Evolutionary conservation across 2,113 vertebrate species (phyloP).

Genomic region (Pseudolaguvia tuberculata): DNA sequence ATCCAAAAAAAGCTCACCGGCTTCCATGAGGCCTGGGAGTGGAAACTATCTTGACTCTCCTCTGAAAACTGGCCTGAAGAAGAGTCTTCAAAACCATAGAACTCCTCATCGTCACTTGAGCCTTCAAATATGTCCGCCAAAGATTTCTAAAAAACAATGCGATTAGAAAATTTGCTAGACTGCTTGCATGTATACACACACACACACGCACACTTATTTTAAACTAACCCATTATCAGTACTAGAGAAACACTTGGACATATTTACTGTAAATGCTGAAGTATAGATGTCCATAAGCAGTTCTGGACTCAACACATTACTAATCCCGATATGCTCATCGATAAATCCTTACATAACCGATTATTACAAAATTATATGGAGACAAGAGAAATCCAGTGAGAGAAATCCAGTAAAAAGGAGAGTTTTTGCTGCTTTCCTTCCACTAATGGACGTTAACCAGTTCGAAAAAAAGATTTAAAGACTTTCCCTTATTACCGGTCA

Average conservation of each 20-base stretch:
- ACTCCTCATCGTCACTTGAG: constrained; percentile 70
- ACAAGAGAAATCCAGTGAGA: no score
- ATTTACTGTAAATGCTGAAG: not conserved
- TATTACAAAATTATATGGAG: not conserved
- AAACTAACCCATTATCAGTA: not conserved
- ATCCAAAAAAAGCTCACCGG: constrained; percentile 31
- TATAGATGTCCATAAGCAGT: not conserved
- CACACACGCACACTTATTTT: not conserved
- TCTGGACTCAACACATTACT: no score
- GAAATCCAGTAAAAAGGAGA: not conserved
- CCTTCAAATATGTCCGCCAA: constrained; percentile 64
- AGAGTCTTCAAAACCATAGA: constrained; percentile 62
- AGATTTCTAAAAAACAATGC: not conserved
- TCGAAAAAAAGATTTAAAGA: not conserved
- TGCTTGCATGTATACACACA: no score
- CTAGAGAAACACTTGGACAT: not conserved
- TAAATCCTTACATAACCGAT: not conserved
- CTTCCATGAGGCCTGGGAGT: constrained; percentile 49
- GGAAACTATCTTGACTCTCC: constrained; percentile 54
- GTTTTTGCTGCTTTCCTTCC: not conserved
- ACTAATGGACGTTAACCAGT: not conserved
- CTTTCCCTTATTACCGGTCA: not conserved
- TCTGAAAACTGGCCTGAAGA: constrained; percentile 63
- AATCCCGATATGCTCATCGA: not conserved
- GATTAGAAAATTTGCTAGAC: not conserved